Conservation (phyloP, 2,888 invertebrate species). For the Meiosimyza platycephala region DNA sequence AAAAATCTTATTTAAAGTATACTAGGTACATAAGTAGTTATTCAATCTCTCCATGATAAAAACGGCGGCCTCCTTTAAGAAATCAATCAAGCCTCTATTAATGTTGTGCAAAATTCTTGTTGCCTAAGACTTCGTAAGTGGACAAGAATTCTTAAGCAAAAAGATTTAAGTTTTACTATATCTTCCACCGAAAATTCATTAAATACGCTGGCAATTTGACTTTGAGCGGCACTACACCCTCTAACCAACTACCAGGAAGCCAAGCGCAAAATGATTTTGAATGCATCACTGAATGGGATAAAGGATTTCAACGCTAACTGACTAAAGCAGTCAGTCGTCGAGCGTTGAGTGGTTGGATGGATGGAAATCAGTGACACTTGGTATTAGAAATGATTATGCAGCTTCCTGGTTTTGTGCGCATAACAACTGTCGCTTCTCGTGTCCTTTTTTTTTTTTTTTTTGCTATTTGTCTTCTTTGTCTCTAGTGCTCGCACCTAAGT, state of each 20-base stretch:
- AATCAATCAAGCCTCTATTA: too few species aligned
- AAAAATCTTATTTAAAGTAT: too few species aligned
- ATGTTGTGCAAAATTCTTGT: too few species aligned
- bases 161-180: too few species aligned
- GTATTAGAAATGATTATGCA: conserved; percentile 33
- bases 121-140: too few species aligned
- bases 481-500: not conserved
- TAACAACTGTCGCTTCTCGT: conserved; percentile 31
- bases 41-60: too few species aligned
- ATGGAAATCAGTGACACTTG: conserved; percentile 24
- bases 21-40: too few species aligned
- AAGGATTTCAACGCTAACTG: not conserved
- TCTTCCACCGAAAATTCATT: too few species aligned
- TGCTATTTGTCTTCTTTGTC: conserved; percentile 21
- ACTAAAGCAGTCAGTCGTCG: not conserved
- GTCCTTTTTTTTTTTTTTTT: conserved; percentile 15
- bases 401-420: not conserved
- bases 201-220: too few species aligned
- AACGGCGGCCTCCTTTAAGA: too few species aligned
- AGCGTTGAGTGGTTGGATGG: conserved; percentile 2
- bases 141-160: too few species aligned
- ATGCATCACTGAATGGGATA: conserved; percentile 17
- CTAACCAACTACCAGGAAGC: not conserved
- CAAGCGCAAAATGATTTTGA: conserved; percentile 29
- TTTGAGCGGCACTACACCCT: too few species aligned